Evolutionary conservation across 1,140 invertebrate species (phyloP).

Genomic region (Gyrodactylus salaris): DNA sequence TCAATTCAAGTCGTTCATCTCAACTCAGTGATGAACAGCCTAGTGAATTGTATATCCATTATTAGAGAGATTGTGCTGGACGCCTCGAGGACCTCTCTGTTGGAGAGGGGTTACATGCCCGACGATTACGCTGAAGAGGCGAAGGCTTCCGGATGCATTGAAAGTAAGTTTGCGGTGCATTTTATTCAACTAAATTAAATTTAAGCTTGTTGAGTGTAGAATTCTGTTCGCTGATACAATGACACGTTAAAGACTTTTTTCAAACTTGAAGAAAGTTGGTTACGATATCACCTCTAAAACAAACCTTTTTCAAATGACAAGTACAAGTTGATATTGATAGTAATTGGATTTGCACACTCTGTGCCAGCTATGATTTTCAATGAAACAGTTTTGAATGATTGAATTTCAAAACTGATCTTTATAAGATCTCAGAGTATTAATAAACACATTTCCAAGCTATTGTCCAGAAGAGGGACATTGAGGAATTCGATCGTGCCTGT

Average conservation of each 20-base stretch:
- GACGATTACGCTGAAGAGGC: constrained; percentile 26
- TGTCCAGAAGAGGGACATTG: not conserved
- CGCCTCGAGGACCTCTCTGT: constrained; percentile 34
- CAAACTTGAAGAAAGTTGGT: no score
- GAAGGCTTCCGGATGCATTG: constrained; percentile 14
- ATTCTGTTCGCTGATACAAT: not conserved
- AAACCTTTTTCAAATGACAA: not conserved
- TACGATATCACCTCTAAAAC: not conserved
- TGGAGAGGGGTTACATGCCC: constrained; percentile 33
- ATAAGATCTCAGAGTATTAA: not conserved
- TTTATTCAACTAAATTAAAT: not conserved
- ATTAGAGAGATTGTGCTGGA: constrained; percentile 30
- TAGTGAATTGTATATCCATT: constrained; percentile 27
- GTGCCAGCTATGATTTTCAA: constrained; percentile 10
- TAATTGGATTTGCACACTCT: not conserved
- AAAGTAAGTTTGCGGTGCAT: constrained; percentile 11
- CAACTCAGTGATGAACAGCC: constrained; percentile 19
- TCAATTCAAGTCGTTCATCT: constrained; percentile 18
- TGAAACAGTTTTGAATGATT: not conserved
- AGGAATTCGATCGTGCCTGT: not conserved
- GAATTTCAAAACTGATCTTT: not conserved
- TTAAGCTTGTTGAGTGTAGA: not conserved
- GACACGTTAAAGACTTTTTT: not conserved
- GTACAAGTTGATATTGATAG: not conserved
- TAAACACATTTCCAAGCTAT: not conserved